Base-by-base conservation (phyloP, 2,888 invertebrate species). In the Andricus quercusramuli region DNA sequence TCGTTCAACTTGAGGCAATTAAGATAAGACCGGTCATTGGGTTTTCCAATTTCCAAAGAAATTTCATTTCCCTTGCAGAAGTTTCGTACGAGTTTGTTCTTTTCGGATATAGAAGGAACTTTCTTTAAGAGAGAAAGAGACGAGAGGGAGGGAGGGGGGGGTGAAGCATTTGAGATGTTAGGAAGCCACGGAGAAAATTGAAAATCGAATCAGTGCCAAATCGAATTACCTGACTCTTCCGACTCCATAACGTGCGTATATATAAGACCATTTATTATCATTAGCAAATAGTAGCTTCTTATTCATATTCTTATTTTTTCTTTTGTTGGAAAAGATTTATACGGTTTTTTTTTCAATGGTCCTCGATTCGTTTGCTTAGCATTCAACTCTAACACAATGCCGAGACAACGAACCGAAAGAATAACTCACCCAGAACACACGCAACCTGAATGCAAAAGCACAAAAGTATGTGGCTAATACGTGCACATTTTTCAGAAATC, bases 381-480 rank as follows among this genome's bases (percentile, higher is more conserved):
- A 89, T 89, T 88, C 89, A 87, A 82, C 84, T 82, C 85, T 89
- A 89, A 88, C 90, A 90, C 90, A 90, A 90, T 90, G 89, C 89
- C 87, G 89, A 90, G 90, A 90, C 90, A 90, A 90, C 90, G 90
- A 90, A 90, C 89, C 89, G 90, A 90, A 90, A 90, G 88, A 90
- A 90, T 89, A 90, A 90, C 89, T 89, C 89, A 90, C 85, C 89
- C 90, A 89, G 88, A 90, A 89, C 84, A 85, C 87, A 88, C 89
- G 89, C 87, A 86, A 84, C 79, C 88, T 86, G 89, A 87, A 89
- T 90, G 86, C 86, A 82, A 81, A 87, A 87, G 85, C 86, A 85
- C 77, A 79, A 80, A 79, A 78, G 66, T 80, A 80, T 70, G 68
- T 41, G 51, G 51, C 32, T 70, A 4, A 15, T 62, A 20, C 44